Evolutionary conservation across 35 echinoderm and acorn worm genomes (phyloP), one percentile per base, ranked within the genome.

Genomic region (Ophiothrix spiculata): DNA sequence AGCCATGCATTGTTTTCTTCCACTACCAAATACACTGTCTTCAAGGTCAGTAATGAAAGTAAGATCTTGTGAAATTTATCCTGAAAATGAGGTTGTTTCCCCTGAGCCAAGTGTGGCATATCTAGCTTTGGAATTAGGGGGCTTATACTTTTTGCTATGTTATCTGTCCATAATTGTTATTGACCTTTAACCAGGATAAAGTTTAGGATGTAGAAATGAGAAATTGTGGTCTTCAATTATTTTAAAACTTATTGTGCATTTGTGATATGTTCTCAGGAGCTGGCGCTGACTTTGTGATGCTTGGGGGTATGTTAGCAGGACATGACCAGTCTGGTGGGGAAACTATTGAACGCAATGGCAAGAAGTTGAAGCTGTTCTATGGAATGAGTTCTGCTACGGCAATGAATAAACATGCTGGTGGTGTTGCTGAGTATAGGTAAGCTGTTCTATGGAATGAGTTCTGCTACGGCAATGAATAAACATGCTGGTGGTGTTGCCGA

Each of bases 231-330:
- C n/a, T n/a, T n/a, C n/a, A n/a, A n/a, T n/a, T n/a, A n/a, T n/a
- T n/a, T n/a, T n/a, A n/a, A n/a, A n/a, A n/a, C n/a, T n/a, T n/a
- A n/a, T n/a, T n/a, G n/a, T n/a, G n/a, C n/a, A n/a, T n/a, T n/a
- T n/a, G n/a, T n/a, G n/a, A n/a, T n/a, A n/a, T n/a, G n/a, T n/a
- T n/a, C n/a, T n/a, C 56, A 99, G 96, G 96, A 56, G 92, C 96
- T 56, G 96, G 96, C 15, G 92, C 96, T 91, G 96, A 99, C 69
- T 99, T 89, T 91, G 96, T 99, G 13, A 99, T 99, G 96, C 82
- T 94, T 49, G 96, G 96, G 19, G 96, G 96, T 37, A 99, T 99
- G 96, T 91, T 91, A 16, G 90, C 95, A 1, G 95, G 95, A 25
- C 96, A 99, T 56, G 96, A 99, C 78, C 92, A 99, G 83, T 89